Evolutionary conservation across 2,113 vertebrate species (phyloP).

Genomic region (Nannospalax galili): DNA sequence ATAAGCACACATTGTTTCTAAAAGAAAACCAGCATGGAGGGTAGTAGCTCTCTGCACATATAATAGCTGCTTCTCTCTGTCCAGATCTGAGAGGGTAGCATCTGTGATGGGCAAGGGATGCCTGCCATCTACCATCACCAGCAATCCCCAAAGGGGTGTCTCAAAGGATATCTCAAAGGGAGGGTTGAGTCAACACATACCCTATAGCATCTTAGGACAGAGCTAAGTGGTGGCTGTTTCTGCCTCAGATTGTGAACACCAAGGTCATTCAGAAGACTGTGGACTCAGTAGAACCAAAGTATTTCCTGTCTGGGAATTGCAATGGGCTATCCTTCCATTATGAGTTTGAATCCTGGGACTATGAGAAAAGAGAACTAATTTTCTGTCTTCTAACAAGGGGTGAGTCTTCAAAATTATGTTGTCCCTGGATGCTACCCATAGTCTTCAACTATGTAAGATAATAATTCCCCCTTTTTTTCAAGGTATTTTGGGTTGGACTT

Average conservation of each 20-base stretch:
- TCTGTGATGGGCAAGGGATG: background rate
- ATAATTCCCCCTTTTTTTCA: background rate
- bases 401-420: background rate
- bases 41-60: background rate
- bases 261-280: background rate
- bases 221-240: background rate
- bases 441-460: background rate
- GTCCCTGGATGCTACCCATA: background rate
- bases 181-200: background rate
- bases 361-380: background rate
- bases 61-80: background rate
- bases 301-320: background rate
- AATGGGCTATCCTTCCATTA: background rate
- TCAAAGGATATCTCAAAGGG: background rate
- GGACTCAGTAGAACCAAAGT: background rate
- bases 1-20: no score
- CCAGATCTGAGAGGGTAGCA: background rate
- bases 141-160: no score
- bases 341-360: background rate
- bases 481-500: background rate
- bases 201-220: background rate
- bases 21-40: no score
- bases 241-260: background rate
- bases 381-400: background rate
- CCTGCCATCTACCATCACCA: no score